phyloP scores from a whole-genome alignment of 92 coral and sea anemone genomes.

The Micromussa lordhowensis region DNA sequence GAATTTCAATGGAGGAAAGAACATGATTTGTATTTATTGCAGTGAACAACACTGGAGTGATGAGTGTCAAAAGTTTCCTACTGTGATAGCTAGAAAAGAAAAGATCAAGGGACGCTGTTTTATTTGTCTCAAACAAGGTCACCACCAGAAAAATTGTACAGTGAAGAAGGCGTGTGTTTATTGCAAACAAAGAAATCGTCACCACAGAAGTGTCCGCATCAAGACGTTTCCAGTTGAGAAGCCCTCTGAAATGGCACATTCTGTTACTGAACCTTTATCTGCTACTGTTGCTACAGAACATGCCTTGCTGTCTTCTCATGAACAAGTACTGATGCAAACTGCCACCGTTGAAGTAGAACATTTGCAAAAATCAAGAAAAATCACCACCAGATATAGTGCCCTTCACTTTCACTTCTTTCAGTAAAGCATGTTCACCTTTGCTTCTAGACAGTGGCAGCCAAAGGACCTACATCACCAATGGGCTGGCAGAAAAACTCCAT shows the following conservation, averaged over 20 bases:
- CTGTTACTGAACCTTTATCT: too few relatives aligned
- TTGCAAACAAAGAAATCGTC: too few relatives aligned
- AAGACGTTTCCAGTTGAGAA: too few relatives aligned
- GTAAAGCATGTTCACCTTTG: too few relatives aligned
- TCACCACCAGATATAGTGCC: slow-evolving; percentile 35
- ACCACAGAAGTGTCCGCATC: too few relatives aligned
- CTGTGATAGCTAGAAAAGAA: slow-evolving; percentile 59
- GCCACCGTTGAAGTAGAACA: slow-evolving; percentile 45
- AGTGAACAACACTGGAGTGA: slow-evolving; percentile 9
- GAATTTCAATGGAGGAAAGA: not conserved
- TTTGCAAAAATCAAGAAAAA: slow-evolving; percentile 13
- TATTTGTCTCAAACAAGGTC: slow-evolving; percentile 45
- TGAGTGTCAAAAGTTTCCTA: slow-evolving; percentile 37
- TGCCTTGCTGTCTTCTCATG: too few relatives aligned
- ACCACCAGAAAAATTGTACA: slow-evolving; percentile 14
- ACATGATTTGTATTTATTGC: not conserved
- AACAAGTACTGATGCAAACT: slow-evolving; percentile 57
- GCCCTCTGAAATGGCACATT: too few relatives aligned
- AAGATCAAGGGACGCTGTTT: slow-evolving; percentile 60
- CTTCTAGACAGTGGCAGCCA: slow-evolving; percentile 71
- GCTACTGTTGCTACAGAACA: too few relatives aligned
- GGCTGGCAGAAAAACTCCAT: slow-evolving; percentile 34
- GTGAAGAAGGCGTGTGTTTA: slow-evolving; percentile 11
- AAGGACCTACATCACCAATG: slow-evolving; percentile 51
- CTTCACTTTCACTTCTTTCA: too few relatives aligned